Evolutionary conservation across 2,797 vertebrate species (phyloP).

Genomic region (Clarias fuscus): DNA sequence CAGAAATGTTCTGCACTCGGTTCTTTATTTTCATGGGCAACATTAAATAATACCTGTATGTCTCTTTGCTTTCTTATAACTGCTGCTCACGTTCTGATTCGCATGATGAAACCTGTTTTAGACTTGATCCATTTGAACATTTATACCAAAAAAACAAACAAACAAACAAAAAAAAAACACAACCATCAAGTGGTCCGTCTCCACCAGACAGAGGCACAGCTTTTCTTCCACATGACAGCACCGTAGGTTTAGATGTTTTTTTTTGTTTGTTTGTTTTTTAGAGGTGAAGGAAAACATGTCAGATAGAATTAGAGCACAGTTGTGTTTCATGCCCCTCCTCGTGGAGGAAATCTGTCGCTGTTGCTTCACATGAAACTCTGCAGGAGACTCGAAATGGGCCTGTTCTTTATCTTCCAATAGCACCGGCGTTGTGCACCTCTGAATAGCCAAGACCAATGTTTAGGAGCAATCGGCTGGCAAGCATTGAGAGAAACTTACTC

Average conservation of each 20-base stretch:
- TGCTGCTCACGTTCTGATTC: background rate
- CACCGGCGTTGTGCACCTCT: slow-evolving; percentile 44
- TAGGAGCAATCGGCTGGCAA: slow-evolving; percentile 45
- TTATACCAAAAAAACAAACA: background rate
- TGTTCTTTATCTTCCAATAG: slow-evolving; percentile 74
- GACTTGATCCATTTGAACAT: background rate
- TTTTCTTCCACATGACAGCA: slow-evolving; percentile 15
- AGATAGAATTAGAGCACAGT: slow-evolving; percentile 72
- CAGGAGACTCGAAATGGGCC: slow-evolving; percentile 69
- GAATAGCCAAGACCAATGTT: slow-evolving; percentile 47
- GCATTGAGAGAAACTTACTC: slow-evolving; percentile 40
- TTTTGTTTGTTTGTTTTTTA: background rate
- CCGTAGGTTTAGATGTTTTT: slow-evolving; percentile 17
- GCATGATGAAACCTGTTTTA: slow-evolving; percentile 9
- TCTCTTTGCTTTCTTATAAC: background rate
- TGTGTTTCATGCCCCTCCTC: slow-evolving; percentile 71
- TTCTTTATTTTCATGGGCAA: background rate
- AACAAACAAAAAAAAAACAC: background rate
- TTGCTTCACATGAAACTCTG: slow-evolving; percentile 69
- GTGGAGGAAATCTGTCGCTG: slow-evolving; percentile 71
- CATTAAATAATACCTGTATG: background rate
- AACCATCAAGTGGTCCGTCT: background rate
- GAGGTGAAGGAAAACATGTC: slow-evolving; percentile 68
- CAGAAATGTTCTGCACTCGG: slow-evolving; percentile 11
- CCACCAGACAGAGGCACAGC: background rate